phyloP scores from a whole-genome alignment of 2,113 vertebrate species.

The Myotis davidii region DNA sequence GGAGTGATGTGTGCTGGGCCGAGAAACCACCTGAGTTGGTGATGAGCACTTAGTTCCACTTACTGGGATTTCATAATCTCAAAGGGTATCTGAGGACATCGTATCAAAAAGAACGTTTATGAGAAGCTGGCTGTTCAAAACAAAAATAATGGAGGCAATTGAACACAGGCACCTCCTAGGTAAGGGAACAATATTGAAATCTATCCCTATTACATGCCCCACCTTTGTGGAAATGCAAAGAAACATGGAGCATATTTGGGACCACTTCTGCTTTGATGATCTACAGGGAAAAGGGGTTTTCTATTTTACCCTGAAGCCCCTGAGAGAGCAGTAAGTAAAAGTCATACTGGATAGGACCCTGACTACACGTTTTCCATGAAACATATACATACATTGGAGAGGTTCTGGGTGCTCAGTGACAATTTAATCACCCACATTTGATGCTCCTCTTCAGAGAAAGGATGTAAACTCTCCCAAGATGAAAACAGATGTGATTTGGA shows the following conservation, averaged over 20 bases:
- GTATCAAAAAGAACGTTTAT: background rate
- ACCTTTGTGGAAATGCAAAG: background rate
- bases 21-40: background rate
- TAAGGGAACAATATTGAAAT: background rate
- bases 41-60: background rate
- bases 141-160: background rate
- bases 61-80: background rate
- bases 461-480: constrained; percentile 35
- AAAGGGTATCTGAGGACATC: background rate
- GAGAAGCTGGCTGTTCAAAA: background rate
- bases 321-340: background rate
- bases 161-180: background rate
- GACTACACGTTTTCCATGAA: background rate
- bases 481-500: constrained; percentile 41
- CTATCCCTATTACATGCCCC: background rate
- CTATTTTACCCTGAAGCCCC: background rate
- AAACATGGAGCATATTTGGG: background rate
- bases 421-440: background rate
- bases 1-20: background rate
- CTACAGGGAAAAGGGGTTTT: background rate
- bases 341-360: background rate
- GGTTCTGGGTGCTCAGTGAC: background rate
- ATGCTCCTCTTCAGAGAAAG: constrained; percentile 53
- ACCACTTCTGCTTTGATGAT: background rate
- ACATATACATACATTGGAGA: background rate